Evolutionary conservation across 2,113 vertebrate genomes (phyloP).

Genomic region (Athene cunicularia): DNA sequence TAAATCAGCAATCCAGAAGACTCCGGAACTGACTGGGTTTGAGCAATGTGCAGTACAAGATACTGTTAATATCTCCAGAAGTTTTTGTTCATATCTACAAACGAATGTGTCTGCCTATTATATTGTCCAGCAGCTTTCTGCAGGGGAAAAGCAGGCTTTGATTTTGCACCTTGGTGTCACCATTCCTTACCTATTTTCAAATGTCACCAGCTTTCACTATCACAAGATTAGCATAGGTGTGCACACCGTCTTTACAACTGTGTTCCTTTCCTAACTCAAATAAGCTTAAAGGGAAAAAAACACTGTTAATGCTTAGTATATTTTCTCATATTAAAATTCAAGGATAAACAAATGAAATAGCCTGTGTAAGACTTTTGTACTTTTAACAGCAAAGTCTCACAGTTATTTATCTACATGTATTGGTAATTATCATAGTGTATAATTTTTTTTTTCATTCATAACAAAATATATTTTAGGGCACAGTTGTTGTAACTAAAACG

Average conservation of each 20-base stretch:
- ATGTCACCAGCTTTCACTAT: background rate
- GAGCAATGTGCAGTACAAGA: background rate
- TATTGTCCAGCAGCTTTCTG: background rate
- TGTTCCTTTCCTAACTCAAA: background rate
- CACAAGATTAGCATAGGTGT: background rate
- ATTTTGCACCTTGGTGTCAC: background rate
- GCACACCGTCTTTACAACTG: background rate
- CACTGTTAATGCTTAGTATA: background rate
- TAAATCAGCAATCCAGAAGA: conserved; percentile 20
- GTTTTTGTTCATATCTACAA: background rate
- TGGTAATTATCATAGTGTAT: background rate
- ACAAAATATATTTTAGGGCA: background rate
- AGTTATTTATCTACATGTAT: background rate
- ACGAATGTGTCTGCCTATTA: background rate
- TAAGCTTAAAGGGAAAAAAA: background rate
- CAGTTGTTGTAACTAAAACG: background rate
- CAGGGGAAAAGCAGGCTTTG: background rate
- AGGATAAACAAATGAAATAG: background rate
- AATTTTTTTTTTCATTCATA: background rate
- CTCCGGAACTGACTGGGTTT: background rate
- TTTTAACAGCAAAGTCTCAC: background rate
- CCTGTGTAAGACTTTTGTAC: background rate
- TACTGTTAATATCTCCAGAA: background rate
- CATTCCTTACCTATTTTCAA: background rate
- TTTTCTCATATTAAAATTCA: background rate